Percentiles rank a stretch among this genome's conserved stretches.
These are phyloP conservation scores for Onthophagus taurus DNA, from an alignment of 1,140 invertebrate species.

Conservation along the genomic window DNA sequence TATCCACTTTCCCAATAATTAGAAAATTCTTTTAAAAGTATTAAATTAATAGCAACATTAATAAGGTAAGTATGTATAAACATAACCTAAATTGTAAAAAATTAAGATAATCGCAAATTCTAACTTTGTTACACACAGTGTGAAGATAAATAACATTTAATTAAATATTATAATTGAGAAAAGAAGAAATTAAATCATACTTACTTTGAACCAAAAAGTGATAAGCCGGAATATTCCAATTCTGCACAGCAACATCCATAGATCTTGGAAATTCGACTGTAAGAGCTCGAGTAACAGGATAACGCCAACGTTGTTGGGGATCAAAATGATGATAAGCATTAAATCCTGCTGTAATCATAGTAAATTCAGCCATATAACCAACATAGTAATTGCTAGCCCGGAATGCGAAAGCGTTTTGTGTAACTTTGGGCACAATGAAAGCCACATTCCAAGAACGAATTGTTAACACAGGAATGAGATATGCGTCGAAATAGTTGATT, in stretches of 20 bases:
- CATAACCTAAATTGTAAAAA: too few species aligned
- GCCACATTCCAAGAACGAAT: not conserved
- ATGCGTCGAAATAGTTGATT: slow-evolving; percentile 72
- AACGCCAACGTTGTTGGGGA: too few species aligned
- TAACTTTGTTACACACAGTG: too few species aligned
- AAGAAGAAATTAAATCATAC: too few species aligned
- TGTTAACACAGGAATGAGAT: slow-evolving; percentile 52
- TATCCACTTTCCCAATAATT: too few species aligned
- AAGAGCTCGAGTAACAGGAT: slow-evolving; percentile 58
- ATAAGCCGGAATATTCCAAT: slow-evolving; percentile 97
- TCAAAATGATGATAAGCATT: slow-evolving; percentile 35
- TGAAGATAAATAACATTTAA: too few species aligned
- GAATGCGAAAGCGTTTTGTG: slow-evolving; percentile 80
- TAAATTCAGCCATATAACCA: slow-evolving; percentile 70
- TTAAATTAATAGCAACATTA: too few species aligned
- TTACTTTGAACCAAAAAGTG: too few species aligned
- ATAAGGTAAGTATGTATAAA: too few species aligned
- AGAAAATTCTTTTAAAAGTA: too few species aligned
- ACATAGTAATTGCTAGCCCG: slow-evolving; percentile 93
- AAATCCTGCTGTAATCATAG: slow-evolving; percentile 63
- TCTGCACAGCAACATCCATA: slow-evolving; percentile 81
- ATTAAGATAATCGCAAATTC: too few species aligned
- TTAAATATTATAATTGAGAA: too few species aligned
- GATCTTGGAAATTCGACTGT: slow-evolving; percentile 85
- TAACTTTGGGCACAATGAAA: slow-evolving; percentile 68